Evolutionary conservation across 2,888 invertebrate genomes (phyloP).

Genomic region (Parnassius orleans): DNA sequence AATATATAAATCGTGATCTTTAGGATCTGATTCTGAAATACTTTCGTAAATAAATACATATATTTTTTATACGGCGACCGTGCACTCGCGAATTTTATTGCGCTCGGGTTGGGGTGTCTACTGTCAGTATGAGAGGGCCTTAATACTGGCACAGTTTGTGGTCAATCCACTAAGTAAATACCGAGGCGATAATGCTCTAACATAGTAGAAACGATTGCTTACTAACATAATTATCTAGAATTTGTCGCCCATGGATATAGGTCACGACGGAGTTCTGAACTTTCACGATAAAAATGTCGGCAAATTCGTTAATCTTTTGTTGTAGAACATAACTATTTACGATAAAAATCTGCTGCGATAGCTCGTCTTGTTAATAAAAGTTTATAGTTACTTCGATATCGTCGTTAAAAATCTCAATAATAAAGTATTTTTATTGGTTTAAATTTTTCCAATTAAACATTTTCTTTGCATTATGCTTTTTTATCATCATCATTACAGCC

Average conservation of each 20-base stretch:
- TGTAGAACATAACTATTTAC: constrained; percentile 3
- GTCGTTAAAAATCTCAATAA: constrained; percentile 11
- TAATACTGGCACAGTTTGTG: constrained; percentile 15
- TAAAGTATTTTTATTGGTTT: constrained; percentile 5
- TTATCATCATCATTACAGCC: neutral
- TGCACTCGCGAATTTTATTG: no score
- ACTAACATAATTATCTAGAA: constrained; percentile 17
- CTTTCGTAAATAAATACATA: no score
- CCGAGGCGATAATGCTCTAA: constrained; percentile 2
- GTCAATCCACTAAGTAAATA: constrained; percentile 19
- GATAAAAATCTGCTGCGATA: neutral
- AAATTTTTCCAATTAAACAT: neutral
- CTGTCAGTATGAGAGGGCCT: no score
- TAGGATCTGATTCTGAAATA: no score
- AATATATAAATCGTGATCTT: no score
- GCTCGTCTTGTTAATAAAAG: neutral
- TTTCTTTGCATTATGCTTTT: neutral
- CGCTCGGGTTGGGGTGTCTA: no score
- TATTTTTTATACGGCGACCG: no score
- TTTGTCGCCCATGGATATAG: constrained; percentile 10
- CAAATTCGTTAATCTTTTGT: constrained; percentile 1
- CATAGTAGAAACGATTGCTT: constrained; percentile 17
- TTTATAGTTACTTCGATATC: neutral
- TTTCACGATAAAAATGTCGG: constrained; percentile 19
- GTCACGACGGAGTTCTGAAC: constrained; percentile 3